Evolutionary conservation across 2,797 vertebrate species (phyloP).

Genomic region (Nannoperca obscura): DNA sequence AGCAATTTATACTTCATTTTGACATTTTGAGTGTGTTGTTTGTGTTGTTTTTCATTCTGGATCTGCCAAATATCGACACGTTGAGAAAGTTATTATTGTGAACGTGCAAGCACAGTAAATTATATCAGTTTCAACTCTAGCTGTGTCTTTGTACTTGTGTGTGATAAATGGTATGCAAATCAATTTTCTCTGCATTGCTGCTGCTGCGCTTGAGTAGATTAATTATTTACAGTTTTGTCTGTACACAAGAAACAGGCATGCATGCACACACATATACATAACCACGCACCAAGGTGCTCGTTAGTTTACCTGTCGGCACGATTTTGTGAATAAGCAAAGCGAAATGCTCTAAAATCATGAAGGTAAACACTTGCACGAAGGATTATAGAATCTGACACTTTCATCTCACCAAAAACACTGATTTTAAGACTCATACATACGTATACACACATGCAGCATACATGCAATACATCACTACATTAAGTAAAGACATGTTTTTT

Average conservation of each 20-base stretch:
- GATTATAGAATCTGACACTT: constrained; percentile 8
- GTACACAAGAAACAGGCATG: constrained; percentile 41
- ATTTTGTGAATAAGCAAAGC: constrained; percentile 40
- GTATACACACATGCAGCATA: background rate
- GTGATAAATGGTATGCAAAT: constrained; percentile 72
- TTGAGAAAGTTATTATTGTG: constrained; percentile 62
- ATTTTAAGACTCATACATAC: background rate
- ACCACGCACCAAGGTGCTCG: background rate
- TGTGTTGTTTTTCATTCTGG: constrained; percentile 43
- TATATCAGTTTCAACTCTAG: constrained; percentile 63
- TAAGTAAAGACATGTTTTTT: background rate
- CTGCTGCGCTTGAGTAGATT: constrained; percentile 60
- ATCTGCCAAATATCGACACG: constrained; percentile 66
- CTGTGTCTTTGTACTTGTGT: constrained; percentile 37
- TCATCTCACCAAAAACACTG: background rate
- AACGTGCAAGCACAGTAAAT: constrained; percentile 46
- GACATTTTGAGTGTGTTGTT: constrained; percentile 50
- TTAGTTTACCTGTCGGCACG: constrained; percentile 59
- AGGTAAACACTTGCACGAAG: constrained; percentile 36
- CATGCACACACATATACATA: background rate
- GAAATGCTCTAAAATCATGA: constrained; percentile 36
- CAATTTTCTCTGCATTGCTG: constrained; percentile 65
- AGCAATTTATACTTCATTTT: constrained; percentile 53
- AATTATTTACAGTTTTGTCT: constrained; percentile 64
- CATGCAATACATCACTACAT: background rate